Base-by-base conservation (phyloP, 2,888 invertebrate genomes). In the Pristionchus arcanus region DNA sequence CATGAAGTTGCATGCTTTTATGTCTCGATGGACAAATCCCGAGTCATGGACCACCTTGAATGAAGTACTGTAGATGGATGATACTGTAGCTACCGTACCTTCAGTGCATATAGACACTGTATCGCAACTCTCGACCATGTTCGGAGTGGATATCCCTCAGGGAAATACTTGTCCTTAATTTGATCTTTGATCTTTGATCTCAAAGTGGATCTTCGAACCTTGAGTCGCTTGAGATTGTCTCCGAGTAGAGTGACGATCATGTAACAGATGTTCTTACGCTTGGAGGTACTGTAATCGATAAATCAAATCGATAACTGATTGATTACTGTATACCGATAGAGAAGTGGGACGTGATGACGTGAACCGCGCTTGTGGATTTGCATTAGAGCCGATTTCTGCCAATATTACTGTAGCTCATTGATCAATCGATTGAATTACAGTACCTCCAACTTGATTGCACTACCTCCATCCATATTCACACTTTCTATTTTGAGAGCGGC, bases 181-280 rank as follows among this genome's bases (percentile, higher is more conserved):
- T n/a, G 42, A 77, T 77, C 77, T 42, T 77, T 77, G 42, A 77
- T 77, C 77, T 77, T 25, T 77, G 13, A n/a, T 28, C 42, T 77
- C n/a, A 25, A 28, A 31, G 3, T 71, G 31, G 55, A 55, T 16
- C 11, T 15, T 49, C 71, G 28, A 16, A 77, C 77, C 77, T 77
- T 77, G 25, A 77, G 37, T 42, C 77, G 19, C 28, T 87, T 89
- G 74, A 94, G 90, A 84, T 90, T 91, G 15, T 93, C 92, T 21
- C 94, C 94, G 49, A 91, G 91, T 28, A 94, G 91, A 5, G 93
- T 93, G 93, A 94, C 93, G 16, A 94, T 92, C 91, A 93, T 92
- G 90, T 94, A 94, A 85, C 90, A 91, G 90, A 91, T 93, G 28
- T 89, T 91, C 15, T 90, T 90, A 25, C 91, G 91, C 81, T 93